Percentiles rank a stretch among this genome's conserved stretches.
These are phyloP conservation scores for Ornithorhynchus anatinus DNA, from an alignment of 2,113 vertebrate species.

Conservation along the genomic window DNA sequence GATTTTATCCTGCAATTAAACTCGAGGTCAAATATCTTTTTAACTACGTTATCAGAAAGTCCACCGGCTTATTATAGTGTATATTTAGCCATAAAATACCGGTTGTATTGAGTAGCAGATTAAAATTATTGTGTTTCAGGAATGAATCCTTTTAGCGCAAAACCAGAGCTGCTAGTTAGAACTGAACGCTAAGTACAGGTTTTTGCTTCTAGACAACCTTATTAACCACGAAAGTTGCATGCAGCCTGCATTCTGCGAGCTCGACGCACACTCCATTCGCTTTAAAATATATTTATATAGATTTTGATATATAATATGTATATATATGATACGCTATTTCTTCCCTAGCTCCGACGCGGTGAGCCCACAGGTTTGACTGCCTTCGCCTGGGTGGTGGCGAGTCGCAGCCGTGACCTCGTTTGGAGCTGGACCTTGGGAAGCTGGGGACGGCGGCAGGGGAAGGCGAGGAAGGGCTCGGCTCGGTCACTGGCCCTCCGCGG, in stretches of 20 bases:
- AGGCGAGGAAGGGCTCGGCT: too few relatives aligned
- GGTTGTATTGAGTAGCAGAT: constrained; percentile 1
- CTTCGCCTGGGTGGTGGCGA: too few relatives aligned
- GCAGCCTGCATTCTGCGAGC: not conserved
- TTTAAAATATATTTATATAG: too few relatives aligned
- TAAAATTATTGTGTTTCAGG: constrained; percentile 50
- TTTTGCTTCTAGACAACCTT: constrained; percentile 8
- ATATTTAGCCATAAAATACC: constrained; percentile 55
- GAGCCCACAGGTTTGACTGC: too few relatives aligned
- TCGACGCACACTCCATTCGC: too few relatives aligned
- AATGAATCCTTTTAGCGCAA: constrained; percentile 51
- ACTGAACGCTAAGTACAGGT: constrained; percentile 33
- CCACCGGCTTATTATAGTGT: constrained; percentile 28
- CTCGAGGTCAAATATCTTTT: constrained; percentile 45
- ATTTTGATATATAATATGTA: too few relatives aligned
- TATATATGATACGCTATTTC: too few relatives aligned
- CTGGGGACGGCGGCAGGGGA: too few relatives aligned
- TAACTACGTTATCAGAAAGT: constrained; percentile 45
- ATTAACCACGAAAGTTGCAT: not conserved
- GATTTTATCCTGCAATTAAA: constrained; percentile 49
- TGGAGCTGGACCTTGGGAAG: too few relatives aligned
- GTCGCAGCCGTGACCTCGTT: too few relatives aligned
- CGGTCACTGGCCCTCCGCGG: too few relatives aligned
- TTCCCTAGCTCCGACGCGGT: too few relatives aligned
- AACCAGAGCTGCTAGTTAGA: constrained; percentile 49